These are phyloP conservation scores for Aplocera efformata DNA, from an alignment of 2,888 invertebrate genomes.

Conservation along the genomic window DNA sequence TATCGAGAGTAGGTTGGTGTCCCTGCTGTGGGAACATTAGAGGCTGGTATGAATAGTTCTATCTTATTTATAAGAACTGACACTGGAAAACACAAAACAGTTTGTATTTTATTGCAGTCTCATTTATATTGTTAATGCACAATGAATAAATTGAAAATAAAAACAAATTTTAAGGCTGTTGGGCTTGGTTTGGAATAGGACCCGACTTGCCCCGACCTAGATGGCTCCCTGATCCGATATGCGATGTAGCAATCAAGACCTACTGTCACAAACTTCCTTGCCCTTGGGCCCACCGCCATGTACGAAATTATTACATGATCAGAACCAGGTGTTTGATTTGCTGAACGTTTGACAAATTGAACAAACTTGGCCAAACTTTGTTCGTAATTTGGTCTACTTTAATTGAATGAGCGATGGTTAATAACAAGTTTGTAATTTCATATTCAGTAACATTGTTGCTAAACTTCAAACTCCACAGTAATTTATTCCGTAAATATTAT, in stretches of 20 bases:
- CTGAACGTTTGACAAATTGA: constrained; percentile 25
- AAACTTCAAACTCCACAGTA: background rate
- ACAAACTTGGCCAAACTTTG: constrained; percentile 18
- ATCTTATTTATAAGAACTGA: no score
- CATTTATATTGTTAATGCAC: no score
- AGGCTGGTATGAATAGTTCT: no score
- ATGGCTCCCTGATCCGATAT: constrained; percentile 11
- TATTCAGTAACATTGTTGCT: background rate
- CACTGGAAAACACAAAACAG: no score
- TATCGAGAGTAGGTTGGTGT: no score
- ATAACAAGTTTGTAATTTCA: constrained; percentile 1
- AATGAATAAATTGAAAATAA: no score
- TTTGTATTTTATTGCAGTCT: no score
- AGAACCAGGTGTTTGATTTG: constrained; percentile 27
- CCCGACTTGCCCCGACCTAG: background rate
- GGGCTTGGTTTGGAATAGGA: no score
- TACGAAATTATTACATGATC: constrained; percentile 19
- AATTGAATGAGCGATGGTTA: constrained; percentile 1
- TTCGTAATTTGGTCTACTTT: constrained; percentile 2
- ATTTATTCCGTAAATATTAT: no score
- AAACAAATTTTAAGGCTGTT: no score
- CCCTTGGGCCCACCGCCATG: constrained; percentile 14
- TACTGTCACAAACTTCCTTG: constrained; percentile 23
- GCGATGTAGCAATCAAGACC: constrained; percentile 22
- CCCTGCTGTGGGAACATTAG: no score